phyloP scores from a whole-genome alignment of 2,797 vertebrate genomes.

The Ispidina lecontei region DNA sequence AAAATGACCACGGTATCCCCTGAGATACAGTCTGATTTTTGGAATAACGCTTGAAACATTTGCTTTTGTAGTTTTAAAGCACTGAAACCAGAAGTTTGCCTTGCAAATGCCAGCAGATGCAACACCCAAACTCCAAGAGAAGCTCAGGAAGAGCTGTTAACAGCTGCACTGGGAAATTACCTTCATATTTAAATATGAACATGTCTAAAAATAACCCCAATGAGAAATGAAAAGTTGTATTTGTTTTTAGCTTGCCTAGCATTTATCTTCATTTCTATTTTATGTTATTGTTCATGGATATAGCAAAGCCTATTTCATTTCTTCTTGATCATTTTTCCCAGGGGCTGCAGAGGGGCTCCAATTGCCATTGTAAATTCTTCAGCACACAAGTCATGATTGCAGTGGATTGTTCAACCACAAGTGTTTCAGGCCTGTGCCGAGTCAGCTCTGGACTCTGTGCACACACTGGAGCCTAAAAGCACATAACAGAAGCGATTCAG shows the following conservation, averaged over 20 bases:
- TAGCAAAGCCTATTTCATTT: constrained; percentile 37
- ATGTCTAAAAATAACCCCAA: constrained; percentile 39
- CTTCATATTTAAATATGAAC: constrained; percentile 44
- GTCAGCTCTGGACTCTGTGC: constrained; percentile 4
- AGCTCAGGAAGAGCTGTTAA: constrained; percentile 49
- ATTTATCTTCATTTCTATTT: constrained; percentile 43
- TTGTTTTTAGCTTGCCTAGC: constrained; percentile 41
- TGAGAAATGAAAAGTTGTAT: constrained; percentile 12
- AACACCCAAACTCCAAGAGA: constrained; percentile 34
- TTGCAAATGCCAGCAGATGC: constrained; percentile 35
- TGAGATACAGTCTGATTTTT: neutral
- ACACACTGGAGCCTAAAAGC: neutral
- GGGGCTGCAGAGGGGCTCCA: constrained; percentile 1
- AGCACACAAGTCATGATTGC: neutral
- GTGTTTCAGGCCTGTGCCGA: neutral
- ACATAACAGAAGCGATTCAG: neutral
- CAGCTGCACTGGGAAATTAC: constrained; percentile 58
- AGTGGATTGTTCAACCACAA: constrained; percentile 31
- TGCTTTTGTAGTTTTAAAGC: constrained; percentile 15
- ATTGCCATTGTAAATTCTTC: constrained; percentile 44
- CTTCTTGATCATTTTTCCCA: constrained; percentile 40
- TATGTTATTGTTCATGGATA: constrained; percentile 5
- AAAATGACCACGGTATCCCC: neutral
- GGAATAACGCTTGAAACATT: neutral
- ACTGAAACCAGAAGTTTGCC: constrained; percentile 35